These are phyloP conservation scores for Porites lobata DNA, from an alignment of 92 coral and sea anemone genomes.

Conservation along the genomic window DNA sequence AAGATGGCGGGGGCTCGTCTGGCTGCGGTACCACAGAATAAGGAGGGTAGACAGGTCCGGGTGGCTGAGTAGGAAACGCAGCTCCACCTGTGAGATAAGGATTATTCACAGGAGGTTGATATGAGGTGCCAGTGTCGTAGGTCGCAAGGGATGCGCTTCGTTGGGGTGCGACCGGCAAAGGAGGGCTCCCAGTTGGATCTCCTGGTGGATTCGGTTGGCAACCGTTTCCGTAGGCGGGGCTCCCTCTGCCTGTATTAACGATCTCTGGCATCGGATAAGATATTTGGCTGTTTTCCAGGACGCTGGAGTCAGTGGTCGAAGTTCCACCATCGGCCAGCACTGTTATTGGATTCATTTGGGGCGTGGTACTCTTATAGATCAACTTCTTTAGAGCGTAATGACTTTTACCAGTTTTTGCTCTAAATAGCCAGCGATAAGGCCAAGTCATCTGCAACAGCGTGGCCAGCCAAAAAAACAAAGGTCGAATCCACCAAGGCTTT, in stretches of 20 bases:
- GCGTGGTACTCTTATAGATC: slow-evolving; percentile 49
- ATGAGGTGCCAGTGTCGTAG: background rate
- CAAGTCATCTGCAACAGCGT: slow-evolving; percentile 50
- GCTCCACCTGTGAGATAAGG: background rate
- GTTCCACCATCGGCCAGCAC: slow-evolving; percentile 20
- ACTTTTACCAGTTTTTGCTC: too few species aligned
- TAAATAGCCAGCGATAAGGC: too few species aligned
- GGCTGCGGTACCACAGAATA: background rate
- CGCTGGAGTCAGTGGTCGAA: background rate
- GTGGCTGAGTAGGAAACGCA: background rate
- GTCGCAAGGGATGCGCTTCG: background rate
- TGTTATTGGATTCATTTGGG: slow-evolving; percentile 75
- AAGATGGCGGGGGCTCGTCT: slow-evolving; percentile 23
- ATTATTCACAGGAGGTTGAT: background rate
- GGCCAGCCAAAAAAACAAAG: slow-evolving; percentile 64
- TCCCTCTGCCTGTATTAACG: slow-evolving; percentile 9
- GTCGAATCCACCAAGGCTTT: slow-evolving; percentile 69
- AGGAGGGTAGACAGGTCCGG: background rate
- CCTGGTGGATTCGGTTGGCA: background rate
- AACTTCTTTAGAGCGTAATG: too few species aligned
- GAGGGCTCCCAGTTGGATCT: slow-evolving; percentile 7
- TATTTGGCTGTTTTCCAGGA: background rate
- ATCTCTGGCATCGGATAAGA: background rate
- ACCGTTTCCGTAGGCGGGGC: background rate
- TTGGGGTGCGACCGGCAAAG: background rate